Base-by-base conservation (phyloP, 2,888 invertebrate genomes). In the Thelaira solivaga region DNA sequence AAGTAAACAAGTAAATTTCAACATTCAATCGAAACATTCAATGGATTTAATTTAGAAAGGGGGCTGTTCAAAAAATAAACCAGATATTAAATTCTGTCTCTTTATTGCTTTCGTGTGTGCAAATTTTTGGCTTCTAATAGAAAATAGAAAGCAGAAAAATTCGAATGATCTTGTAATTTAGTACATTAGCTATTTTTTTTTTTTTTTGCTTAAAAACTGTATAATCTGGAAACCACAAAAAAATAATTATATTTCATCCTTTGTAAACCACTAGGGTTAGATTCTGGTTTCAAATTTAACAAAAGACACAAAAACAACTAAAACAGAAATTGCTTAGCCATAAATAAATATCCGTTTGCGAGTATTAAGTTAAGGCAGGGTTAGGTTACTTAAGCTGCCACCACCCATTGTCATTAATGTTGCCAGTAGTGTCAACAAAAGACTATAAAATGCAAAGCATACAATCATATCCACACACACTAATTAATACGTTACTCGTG, bases 171-270 rank as follows among this genome's bases (percentile, higher is more conserved):
- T 20, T 41, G 18, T 24, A 39, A 71, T 31, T 8, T 10, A 24
- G 24, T 16, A 51, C 22, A 2, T 11, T 1, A n/a, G 36, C 6
- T 8, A 22, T 13, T 34, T 31, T 16, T 45, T 53, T 41, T 26
- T 41, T 49, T 64, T 57, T 16, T 49, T 49, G 36, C n/a, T n/a
- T n/a, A 76, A n/a, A 67, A 61, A 67, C 41, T 31, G 11, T 41
- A 36, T 59, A 64, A 71, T 53, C 43, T 26, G 47, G 67, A 72
- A 67, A 68, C 72, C 72, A 64, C 69, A 76, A 65, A 45, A 67
- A 61, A 11, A 0, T 1, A 16, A 34, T 36, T 24, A 26, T n/a
- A n/a, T 53, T 20, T 7, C 31, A n/a, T 61, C 18, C 45, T 68
- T 55, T 64, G 18, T 11, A n/a, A 8, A 1, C 10, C 11, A 49